Percentiles rank a stretch among this genome's conserved stretches.
phyloP scores from a whole-genome alignment of 2,888 invertebrate genomes.

The Taphrorychus bicolor region DNA sequence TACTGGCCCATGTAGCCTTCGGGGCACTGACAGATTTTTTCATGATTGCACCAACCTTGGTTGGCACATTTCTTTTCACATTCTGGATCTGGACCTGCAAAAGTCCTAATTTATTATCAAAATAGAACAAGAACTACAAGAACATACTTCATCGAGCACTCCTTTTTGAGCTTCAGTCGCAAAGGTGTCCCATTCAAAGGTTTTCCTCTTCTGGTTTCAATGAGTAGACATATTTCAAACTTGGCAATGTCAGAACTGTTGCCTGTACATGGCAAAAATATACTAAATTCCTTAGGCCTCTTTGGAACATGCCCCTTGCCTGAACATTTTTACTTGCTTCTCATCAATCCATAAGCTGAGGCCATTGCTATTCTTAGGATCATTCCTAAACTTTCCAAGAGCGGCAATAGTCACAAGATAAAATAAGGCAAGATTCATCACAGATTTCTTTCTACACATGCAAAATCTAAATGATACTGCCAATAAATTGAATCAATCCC shows the following conservation, averaged over 20 bases:
- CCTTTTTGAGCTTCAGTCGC: constrained; percentile 86
- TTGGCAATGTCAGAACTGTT: constrained; percentile 88
- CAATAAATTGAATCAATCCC: background rate
- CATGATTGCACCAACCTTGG: constrained; percentile 83
- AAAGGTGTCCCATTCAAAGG: constrained; percentile 88
- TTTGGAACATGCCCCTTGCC: constrained; percentile 86
- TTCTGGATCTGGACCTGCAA: constrained; percentile 84
- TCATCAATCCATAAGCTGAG: constrained; percentile 90
- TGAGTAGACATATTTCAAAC: constrained; percentile 85
- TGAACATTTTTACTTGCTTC: constrained; percentile 89
- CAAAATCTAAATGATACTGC: constrained; percentile 34
- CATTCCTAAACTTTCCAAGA: constrained; percentile 52
- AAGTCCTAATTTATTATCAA: background rate
- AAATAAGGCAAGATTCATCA: constrained; percentile 48
- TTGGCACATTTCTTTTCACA: constrained; percentile 88
- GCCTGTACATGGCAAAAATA: constrained; percentile 85
- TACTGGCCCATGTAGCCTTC: constrained; percentile 92
- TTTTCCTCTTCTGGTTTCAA: constrained; percentile 80
- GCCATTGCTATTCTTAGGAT: constrained; percentile 64
- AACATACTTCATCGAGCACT: constrained; percentile 76
- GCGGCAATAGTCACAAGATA: constrained; percentile 45
- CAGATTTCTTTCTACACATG: constrained; percentile 48
- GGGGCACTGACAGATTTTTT: constrained; percentile 86
- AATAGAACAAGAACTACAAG: background rate
- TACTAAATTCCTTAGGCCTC: constrained; percentile 88